Percentiles rank a stretch among this genome's conserved stretches.
These are phyloP conservation scores for Xestia rhomboidea DNA, from an alignment of 2,888 invertebrate genomes.

Conservation along the genomic window DNA sequence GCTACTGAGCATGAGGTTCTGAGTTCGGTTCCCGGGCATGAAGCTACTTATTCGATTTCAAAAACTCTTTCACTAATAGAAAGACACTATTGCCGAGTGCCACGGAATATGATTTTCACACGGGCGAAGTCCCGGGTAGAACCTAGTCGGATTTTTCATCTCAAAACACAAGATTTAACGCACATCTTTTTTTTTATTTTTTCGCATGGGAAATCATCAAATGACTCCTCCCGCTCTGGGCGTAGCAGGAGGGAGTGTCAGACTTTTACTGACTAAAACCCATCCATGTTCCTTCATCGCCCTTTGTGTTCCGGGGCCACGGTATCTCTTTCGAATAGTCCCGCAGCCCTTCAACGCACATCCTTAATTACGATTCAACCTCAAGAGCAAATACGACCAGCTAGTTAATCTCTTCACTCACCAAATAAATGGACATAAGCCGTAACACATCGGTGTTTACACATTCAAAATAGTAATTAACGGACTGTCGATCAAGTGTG, in stretches of 20 bases:
- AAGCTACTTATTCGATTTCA: not conserved
- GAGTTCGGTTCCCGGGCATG: no score
- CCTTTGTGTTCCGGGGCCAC: no score
- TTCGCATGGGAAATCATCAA: no score
- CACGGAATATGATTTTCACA: not conserved
- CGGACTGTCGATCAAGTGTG: constrained; percentile 73
- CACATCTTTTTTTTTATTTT: no score
- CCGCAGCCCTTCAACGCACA: no score
- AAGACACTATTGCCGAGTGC: not conserved
- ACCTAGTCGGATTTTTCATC: not conserved
- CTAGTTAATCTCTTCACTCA: constrained; percentile 14
- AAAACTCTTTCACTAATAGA: not conserved
- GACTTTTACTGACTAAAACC: no score
- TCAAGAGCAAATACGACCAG: not conserved
- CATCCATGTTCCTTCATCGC: no score
- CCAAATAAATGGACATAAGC: constrained; percentile 45
- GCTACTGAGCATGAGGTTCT: no score
- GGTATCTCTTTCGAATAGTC: no score
- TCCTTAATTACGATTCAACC: not conserved
- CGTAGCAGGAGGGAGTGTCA: no score
- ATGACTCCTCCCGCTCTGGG: no score
- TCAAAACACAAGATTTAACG: not conserved
- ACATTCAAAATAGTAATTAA: constrained; percentile 76
- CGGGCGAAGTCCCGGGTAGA: not conserved
- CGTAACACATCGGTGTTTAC: constrained; percentile 54